Evolutionary conservation across 2,797 vertebrate genomes (phyloP), one percentile per base, ranked within the genome.

Genomic region (Propithecus perrieri): DNA sequence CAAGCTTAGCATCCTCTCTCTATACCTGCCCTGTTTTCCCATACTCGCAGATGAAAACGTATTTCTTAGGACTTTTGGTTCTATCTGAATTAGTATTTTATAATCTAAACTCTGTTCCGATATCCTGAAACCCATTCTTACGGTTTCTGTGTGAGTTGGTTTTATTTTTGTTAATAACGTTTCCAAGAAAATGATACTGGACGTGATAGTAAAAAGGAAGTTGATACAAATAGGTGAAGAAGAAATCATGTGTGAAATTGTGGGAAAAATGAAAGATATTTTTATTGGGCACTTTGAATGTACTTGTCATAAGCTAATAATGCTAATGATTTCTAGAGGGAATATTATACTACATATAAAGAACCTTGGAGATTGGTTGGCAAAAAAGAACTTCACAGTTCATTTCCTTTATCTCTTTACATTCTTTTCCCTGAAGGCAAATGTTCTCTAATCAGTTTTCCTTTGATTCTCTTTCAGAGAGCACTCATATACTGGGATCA

Each of bases 201-300:
- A 88, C n/a, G 46, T 91, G n/a, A 61, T 63, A 74, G 22, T 69
- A 93, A 91, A 72, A 72, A 33, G 59, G 41, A 75, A 91, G 76
- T 72, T 89, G 53, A 89, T 95, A 80, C 24, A 81, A 78, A 63
- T n/a, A 95, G 38, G 22, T 81, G 43, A 88, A 80, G 35, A 93
- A 74, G 76, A 90, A 94, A 92, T 95, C 69, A 59, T 67, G 26
- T 86, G 43, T 96, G 85, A 88, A 91, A 96, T 93, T 93, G 10
- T 80, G 50, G 72, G 41, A 65, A 50, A 95, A 59, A 72, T 57
- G 20, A 92, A 84, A 88, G 63, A 76, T 71, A 50, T 71, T 91
- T 92, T 90, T 89, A 63, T 26, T 61, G 61, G 24, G 15, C 74
- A n/a, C 38, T 88, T 35, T 95, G 85, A 93, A 84, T 74, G 35